Percentiles rank a stretch among this genome's conserved stretches.
Evolutionary conservation across 1,140 invertebrate genomes (phyloP).

Genomic region (Cyclargus thomasi): DNA sequence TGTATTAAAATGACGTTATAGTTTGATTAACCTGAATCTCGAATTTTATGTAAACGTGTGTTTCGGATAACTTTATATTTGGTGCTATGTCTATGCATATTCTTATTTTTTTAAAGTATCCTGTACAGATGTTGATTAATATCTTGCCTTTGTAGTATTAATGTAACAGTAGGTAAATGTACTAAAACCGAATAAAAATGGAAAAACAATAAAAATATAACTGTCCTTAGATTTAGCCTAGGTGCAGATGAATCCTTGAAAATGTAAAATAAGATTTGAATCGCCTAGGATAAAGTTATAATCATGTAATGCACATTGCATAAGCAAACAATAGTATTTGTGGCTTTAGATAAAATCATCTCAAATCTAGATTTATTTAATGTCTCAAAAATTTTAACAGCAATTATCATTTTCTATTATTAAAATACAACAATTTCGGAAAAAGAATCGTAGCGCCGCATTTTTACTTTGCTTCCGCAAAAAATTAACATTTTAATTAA

Average conservation of each 20-base stretch:
- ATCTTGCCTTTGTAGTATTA: slow-evolving; percentile 1
- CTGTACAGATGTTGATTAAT: background rate
- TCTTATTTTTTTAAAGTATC: background rate
- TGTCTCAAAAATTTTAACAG: too few relatives aligned
- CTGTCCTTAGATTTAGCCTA: background rate
- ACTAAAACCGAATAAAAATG: background rate
- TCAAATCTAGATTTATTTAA: too few relatives aligned
- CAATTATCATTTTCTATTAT: too few relatives aligned
- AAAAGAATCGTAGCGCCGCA: too few relatives aligned
- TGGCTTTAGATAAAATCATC: background rate
- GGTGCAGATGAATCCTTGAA: background rate
- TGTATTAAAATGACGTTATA: background rate
- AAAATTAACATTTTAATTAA: too few relatives aligned
- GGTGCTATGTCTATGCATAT: background rate
- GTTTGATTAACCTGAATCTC: background rate
- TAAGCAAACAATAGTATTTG: background rate
- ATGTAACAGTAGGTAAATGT: background rate
- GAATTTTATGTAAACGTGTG: background rate
- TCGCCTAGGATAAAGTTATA: too few relatives aligned
- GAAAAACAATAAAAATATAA: background rate
- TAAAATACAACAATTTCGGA: too few relatives aligned
- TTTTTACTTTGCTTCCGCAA: too few relatives aligned
- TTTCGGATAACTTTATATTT: background rate
- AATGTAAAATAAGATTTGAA: background rate
- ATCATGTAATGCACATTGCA: background rate